phyloP scores from a whole-genome alignment of 2,113 vertebrate genomes.

The Gambusia holbrooki region DNA sequence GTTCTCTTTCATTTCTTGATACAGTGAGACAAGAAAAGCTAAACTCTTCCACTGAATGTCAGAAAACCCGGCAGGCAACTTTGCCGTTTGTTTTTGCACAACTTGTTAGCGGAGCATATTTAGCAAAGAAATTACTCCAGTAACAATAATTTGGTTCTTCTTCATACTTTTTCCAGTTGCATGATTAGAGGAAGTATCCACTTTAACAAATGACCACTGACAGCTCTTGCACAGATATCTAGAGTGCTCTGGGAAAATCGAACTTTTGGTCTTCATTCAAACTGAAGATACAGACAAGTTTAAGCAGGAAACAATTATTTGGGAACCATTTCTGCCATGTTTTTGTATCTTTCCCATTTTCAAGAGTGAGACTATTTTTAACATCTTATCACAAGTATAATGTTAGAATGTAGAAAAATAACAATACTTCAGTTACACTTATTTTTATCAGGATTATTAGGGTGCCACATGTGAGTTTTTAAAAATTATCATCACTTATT shows the following conservation, averaged over 20 bases:
- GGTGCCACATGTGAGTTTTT: too few relatives aligned
- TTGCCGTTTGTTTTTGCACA: neutral
- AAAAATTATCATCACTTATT: too few relatives aligned
- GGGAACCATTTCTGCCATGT: neutral
- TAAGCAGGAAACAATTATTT: neutral
- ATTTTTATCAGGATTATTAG: neutral
- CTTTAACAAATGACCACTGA: neutral
- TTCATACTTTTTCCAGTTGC: constrained; percentile 2
- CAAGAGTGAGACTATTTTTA: too few relatives aligned
- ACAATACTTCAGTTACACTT: too few relatives aligned
- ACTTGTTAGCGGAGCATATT: constrained; percentile 11
- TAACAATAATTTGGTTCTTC: constrained; percentile 6
- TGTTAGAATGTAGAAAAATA: too few relatives aligned
- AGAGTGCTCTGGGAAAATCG: neutral
- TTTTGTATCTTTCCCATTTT: neutral
- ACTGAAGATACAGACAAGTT: neutral
- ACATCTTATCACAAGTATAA: too few relatives aligned
- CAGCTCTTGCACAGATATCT: neutral
- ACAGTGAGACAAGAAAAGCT: neutral
- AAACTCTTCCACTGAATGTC: neutral
- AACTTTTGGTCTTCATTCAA: too few relatives aligned
- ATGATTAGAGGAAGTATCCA: neutral
- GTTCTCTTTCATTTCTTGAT: constrained; percentile 11
- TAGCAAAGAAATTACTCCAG: neutral
- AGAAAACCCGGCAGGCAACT: neutral